Evolutionary conservation across 2,888 invertebrate genomes (phyloP), one percentile per base, ranked within the genome.

Genomic region (Cryptophagus acutangulus): DNA sequence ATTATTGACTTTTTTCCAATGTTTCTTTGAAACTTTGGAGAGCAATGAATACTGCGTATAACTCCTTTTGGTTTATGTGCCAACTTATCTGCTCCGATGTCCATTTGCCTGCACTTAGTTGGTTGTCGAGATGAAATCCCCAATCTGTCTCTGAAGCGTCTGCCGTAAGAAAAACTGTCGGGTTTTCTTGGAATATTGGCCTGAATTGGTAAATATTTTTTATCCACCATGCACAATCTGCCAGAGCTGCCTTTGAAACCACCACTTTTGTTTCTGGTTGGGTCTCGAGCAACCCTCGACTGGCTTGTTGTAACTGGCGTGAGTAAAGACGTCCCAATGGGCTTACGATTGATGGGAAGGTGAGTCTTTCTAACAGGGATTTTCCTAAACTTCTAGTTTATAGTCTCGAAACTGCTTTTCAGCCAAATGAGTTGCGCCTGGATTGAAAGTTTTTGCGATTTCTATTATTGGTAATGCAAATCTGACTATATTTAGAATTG

Each of bases 401-500:
- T 46, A 48, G 31, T 52, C 45, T 16, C 50, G 25, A 34, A 46
- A 59, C 5, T 30, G 38, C 25, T 41, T 46, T 30, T 59, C 55
- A 3, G 41, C 25, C 2, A 57, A 37, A 8, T 37, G 34, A 1
- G 33, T 35, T 16, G 42, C 39, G 3, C 41, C 38, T 12, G 54
- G 55, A 2, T 45, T 40, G 16, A 57, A 57, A 2, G 56, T 55
- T 20, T 18, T 38, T 6, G 41, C 49, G 16, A 58, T 29, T 4
- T 36, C 53, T 1, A 54, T 47, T 1, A 50, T 57, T 3, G 54
- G 56, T 2, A 55, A 33, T 1, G 52, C 55, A 31, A 54, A 58
- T 18, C 54, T 45, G 2, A 57, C 31, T 42, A 54, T 57, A 24
- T 51, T 55, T 8, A 58, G 24, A 2, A 54, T 36, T 29, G 48